phyloP scores from a whole-genome alignment of 2,888 invertebrate genomes.

The Villa cingulata region DNA sequence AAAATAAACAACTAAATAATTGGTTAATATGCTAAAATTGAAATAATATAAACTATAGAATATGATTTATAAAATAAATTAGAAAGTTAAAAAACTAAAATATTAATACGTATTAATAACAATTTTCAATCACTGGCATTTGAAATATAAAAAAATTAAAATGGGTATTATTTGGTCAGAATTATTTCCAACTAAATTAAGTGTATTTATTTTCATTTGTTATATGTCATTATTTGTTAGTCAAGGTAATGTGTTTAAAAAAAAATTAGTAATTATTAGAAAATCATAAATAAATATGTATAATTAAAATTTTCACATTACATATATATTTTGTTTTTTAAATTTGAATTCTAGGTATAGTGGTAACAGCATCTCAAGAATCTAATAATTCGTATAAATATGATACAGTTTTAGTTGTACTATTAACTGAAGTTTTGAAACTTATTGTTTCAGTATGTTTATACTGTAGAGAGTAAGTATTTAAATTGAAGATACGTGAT shows the following conservation, averaged over 20 bases:
- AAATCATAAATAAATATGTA: no score
- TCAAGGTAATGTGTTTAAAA: conserved; percentile 72
- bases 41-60: no score
- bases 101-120: no score
- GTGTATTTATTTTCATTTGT: conserved; percentile 63
- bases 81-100: no score
- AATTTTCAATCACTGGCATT: no score
- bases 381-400: conserved; percentile 69
- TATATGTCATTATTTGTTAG: conserved; percentile 84
- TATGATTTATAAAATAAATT: no score
- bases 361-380: conserved; percentile 81
- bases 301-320: not conserved
- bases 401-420: conserved; percentile 75
- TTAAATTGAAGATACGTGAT: no score
- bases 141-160: conserved; percentile 4
- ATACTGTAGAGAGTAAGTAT: conserved; percentile 54
- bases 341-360: conserved; percentile 53
- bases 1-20: no score
- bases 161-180: conserved; percentile 42
- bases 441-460: conserved; percentile 55
- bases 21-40: no score
- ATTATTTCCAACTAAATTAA: conserved; percentile 72
- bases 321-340: not conserved
- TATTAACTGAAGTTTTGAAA: conserved; percentile 78
- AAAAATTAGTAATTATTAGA: no score